These are phyloP conservation scores for Enteromius fasciolatus DNA, from an alignment of 2,797 vertebrate genomes.

Conservation along the genomic window DNA sequence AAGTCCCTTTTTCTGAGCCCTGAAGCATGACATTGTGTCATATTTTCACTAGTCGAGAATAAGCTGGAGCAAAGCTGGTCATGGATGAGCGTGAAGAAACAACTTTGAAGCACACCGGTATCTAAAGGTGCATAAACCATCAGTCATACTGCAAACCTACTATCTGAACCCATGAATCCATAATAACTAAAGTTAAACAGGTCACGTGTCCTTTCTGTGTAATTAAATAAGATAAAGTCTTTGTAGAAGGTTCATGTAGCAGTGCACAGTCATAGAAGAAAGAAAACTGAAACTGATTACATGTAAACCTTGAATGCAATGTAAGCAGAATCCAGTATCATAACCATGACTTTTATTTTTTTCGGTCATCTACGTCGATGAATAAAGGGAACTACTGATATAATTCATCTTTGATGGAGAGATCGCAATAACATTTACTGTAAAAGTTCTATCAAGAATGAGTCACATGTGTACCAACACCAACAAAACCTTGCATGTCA, in stretches of 20 bases:
- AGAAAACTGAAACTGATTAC: background rate
- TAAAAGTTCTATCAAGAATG: slow-evolving; percentile 4
- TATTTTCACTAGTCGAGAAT: background rate
- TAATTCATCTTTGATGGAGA: slow-evolving; percentile 4
- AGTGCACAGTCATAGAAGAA: background rate
- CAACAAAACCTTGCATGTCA: slow-evolving; percentile 16
- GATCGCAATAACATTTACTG: slow-evolving; percentile 20
- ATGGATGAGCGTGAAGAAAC: background rate
- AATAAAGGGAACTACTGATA: slow-evolving; percentile 7
- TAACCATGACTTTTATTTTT: background rate
- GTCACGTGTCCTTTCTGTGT: background rate
- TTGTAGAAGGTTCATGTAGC: background rate
- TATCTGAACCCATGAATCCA: background rate
- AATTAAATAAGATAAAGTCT: slow-evolving; percentile 3
- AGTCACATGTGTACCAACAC: slow-evolving; percentile 16
- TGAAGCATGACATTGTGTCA: background rate
- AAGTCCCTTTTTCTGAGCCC: background rate
- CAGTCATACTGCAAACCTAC: background rate
- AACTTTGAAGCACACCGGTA: slow-evolving; percentile 8
- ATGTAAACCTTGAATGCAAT: background rate
- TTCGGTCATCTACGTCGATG: slow-evolving; percentile 12
- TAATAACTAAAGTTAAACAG: slow-evolving; percentile 17
- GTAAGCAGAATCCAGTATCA: background rate
- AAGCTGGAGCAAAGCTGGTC: background rate
- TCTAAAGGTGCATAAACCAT: background rate